These are phyloP conservation scores for Scaptomyza cyrtandrae DNA, from an alignment of 2,888 invertebrate genomes.

Conservation along the genomic window DNA sequence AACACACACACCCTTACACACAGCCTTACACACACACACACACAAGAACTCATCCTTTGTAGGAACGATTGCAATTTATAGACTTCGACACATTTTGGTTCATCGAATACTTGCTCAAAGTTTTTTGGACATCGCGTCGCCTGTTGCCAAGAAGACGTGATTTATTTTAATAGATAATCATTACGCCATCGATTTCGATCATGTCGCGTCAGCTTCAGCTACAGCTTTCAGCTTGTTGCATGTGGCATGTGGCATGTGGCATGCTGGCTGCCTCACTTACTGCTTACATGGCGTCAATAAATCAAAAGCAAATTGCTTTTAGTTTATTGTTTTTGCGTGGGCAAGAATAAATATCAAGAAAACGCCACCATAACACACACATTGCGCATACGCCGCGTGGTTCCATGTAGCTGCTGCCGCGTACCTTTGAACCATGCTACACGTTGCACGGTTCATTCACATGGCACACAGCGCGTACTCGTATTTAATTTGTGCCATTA, in stretches of 20 bases:
- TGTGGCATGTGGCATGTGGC: conserved; percentile 52
- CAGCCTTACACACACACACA: conserved; percentile 41
- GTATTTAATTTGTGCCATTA: conserved; percentile 81
- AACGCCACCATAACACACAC: neutral
- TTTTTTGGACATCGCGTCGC: conserved; percentile 27
- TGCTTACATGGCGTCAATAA: conserved; percentile 73
- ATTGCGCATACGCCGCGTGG: conserved; percentile 60
- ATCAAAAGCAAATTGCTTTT: conserved; percentile 76
- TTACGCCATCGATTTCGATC: conserved; percentile 80
- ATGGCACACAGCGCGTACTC: conserved; percentile 58
- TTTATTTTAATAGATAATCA: conserved; percentile 83
- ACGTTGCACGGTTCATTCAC: conserved; percentile 71
- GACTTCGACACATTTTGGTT: conserved; percentile 72
- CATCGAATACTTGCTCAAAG: conserved; percentile 23
- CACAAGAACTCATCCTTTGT: neutral
- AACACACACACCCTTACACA: conserved; percentile 44
- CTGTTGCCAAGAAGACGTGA: conserved; percentile 77
- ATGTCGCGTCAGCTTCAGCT: conserved; percentile 46
- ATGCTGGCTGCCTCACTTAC: conserved; percentile 11
- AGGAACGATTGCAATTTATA: conserved; percentile 66
- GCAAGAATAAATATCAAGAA: conserved; percentile 26
- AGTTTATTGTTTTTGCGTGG: conserved; percentile 74
- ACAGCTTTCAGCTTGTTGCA: conserved; percentile 66
- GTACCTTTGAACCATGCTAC: conserved; percentile 40
- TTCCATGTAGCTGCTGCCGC: conserved; percentile 15